Evolutionary conservation across 2,797 vertebrate species (phyloP), one percentile per base, ranked within the genome.

Genomic region (Esox masquinongy): DNA sequence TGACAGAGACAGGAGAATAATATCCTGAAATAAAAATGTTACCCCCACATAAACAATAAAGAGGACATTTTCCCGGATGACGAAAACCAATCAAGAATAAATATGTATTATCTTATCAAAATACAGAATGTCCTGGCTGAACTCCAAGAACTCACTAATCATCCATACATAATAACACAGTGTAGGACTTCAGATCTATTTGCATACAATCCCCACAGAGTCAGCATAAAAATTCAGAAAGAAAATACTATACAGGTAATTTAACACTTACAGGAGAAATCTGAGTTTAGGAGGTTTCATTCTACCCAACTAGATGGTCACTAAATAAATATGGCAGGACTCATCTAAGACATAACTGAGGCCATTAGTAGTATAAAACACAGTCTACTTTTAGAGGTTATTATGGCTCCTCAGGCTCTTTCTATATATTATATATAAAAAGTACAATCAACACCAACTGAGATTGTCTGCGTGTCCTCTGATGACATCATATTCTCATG

Each of bases 401-500:
- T 73, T 81, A 75, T 73, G 79, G 80, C 53, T 78, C 75, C 88
- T 87, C 86, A 90, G 85, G 85, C 83, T 84, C 79, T 69, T 85
- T 82, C 90, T 86, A 8, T 39, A 39, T 39, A 8, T 92, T 88
- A 91, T 90, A 39, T 39, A 39, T 39, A 8, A 89, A 91, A 91
- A 91, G 43, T 11, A 47, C 6, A 86, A 90, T 89, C 89, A 90
- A 92, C 88, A 91, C 77, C 78, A 72, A 80, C 82, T 77, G 83
- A 87, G 88, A 83, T 56, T 31, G n/a, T 85, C 68, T 43, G n/a
- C 51, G 73, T 81, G 83, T 90, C 88, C 83, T 77, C 70, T 85
- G 83, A 86, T 92, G 89, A 92, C 90, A 91, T 93, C 91, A 92
- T 91, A 84, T 88, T 88, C 61, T 74, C 34, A 69, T 86, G 83